Evolutionary conservation across 1,140 invertebrate genomes (phyloP).

Genomic region (Camponotus floridanus): DNA sequence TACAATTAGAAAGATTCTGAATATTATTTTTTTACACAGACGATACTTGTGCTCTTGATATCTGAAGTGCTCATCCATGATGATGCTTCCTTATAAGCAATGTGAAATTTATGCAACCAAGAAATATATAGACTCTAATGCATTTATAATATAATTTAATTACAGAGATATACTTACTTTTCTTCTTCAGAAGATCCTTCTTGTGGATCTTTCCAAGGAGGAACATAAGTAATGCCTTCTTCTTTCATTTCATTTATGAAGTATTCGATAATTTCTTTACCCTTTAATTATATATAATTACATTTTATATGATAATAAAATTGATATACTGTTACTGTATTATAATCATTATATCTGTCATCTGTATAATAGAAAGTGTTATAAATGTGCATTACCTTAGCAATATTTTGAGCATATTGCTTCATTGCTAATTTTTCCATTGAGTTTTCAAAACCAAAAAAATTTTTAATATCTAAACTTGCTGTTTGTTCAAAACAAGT

Average conservation of each 20-base stretch:
- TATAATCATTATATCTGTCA: background rate
- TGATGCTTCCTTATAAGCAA: slow-evolving; percentile 46
- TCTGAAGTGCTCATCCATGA: slow-evolving; percentile 48
- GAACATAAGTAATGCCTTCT: slow-evolving; percentile 92
- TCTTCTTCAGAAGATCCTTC: slow-evolving; percentile 69
- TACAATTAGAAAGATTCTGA: slow-evolving; percentile 32
- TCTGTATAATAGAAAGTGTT: background rate
- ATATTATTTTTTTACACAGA: slow-evolving; percentile 41
- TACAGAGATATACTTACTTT: slow-evolving; percentile 71
- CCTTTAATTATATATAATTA: slow-evolving; percentile 86
- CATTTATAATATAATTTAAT: slow-evolving; percentile 4
- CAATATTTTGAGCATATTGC: slow-evolving; percentile 97
- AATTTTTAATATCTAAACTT: slow-evolving; percentile 97
- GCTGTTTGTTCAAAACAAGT: slow-evolving; percentile 99
- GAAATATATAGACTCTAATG: background rate
- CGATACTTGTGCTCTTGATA: slow-evolving; percentile 53
- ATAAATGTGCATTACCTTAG: slow-evolving; percentile 89
- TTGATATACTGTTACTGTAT: background rate
- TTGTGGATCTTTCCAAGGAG: slow-evolving; percentile 86
- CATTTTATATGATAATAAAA: slow-evolving; percentile 45
- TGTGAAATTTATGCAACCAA: slow-evolving; percentile 40
- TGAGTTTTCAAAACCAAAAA: slow-evolving; percentile 98
- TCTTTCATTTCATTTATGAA: slow-evolving; percentile 94
- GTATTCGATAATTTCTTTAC: slow-evolving; percentile 98
- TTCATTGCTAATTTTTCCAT: slow-evolving; percentile 99